Conservation (phyloP, 2,888 invertebrate species). For the Ephialtes manifestator region DNA sequence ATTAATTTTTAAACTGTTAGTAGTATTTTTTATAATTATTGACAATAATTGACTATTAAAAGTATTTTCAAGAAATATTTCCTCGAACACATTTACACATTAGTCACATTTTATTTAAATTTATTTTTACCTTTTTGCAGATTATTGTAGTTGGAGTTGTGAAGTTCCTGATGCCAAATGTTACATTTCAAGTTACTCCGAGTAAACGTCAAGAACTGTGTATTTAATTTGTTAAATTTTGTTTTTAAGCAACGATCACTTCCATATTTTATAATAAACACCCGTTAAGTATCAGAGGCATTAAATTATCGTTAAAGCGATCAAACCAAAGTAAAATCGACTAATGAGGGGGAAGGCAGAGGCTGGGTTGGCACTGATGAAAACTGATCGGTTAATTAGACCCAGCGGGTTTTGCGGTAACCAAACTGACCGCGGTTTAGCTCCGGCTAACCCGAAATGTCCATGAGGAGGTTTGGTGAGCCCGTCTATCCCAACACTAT, state of each 20-base stretch:
- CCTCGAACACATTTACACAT: no score
- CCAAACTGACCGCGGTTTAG: slow-evolving; percentile 39
- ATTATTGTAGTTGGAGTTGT: background rate
- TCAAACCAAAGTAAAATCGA: slow-evolving; percentile 14
- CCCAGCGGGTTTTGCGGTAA: slow-evolving; percentile 34
- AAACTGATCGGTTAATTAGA: slow-evolving; percentile 50
- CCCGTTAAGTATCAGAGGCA: background rate
- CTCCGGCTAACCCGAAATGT: slow-evolving; percentile 22
- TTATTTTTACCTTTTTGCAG: slow-evolving; percentile 29
- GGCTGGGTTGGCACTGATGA: slow-evolving; percentile 15
- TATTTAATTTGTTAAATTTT: background rate
- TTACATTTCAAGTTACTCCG: slow-evolving; percentile 37
- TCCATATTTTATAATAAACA: background rate
- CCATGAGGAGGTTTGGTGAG: slow-evolving; percentile 9
- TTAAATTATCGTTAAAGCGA: slow-evolving; percentile 18
- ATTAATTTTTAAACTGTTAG: no score
- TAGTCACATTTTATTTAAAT: no score
- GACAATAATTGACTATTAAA: no score
- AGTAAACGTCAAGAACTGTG: slow-evolving; percentile 1
- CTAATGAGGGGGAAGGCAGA: background rate
- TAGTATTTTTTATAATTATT: no score
- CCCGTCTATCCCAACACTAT: background rate
- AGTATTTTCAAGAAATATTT: no score
- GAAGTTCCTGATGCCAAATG: background rate
- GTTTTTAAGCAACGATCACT: background rate